Conservation (phyloP, 92 coral and sea anemone species). For the Phenganax stokvisi region DNA sequence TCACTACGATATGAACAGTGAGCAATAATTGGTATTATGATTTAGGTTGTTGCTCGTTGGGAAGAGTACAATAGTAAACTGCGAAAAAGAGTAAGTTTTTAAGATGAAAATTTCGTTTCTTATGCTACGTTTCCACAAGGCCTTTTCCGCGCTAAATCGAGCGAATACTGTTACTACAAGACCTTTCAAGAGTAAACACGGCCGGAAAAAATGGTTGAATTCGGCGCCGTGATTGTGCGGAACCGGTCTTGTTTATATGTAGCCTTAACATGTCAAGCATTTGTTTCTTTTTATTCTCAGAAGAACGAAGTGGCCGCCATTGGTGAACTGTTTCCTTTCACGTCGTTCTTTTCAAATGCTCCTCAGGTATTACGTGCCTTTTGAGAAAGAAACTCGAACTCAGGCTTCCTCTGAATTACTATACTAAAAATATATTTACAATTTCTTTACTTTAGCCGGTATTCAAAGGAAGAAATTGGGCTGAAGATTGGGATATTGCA, state of each 20-base stretch:
- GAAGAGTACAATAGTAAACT: slow-evolving; percentile 91
- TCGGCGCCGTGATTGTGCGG: too few relatives aligned
- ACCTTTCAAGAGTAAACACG: too few relatives aligned
- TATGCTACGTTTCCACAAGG: background rate
- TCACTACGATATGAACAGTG: background rate
- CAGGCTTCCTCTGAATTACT: background rate
- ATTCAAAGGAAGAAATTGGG: slow-evolving; percentile 70
- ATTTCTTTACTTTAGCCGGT: slow-evolving; percentile 58
- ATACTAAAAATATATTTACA: background rate
- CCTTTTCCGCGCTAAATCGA: too few relatives aligned
- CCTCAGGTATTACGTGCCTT: slow-evolving; percentile 62
- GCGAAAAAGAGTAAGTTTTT: slow-evolving; percentile 58
- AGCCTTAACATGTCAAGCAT: background rate
- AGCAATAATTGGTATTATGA: background rate
- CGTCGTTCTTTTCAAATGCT: slow-evolving; percentile 85
- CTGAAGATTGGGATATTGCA: slow-evolving; percentile 91
- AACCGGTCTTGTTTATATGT: too few relatives aligned
- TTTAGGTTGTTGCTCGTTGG: slow-evolving; percentile 94
- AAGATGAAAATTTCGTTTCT: background rate
- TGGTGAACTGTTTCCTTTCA: slow-evolving; percentile 81
- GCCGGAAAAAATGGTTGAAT: too few relatives aligned
- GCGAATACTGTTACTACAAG: too few relatives aligned
- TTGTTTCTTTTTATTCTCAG: slow-evolving; percentile 38
- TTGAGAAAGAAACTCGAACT: background rate
- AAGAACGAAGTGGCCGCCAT: slow-evolving; percentile 82